Conservation (phyloP, 2,797 vertebrate genomes). For the Crenichthys baileyi region DNA sequence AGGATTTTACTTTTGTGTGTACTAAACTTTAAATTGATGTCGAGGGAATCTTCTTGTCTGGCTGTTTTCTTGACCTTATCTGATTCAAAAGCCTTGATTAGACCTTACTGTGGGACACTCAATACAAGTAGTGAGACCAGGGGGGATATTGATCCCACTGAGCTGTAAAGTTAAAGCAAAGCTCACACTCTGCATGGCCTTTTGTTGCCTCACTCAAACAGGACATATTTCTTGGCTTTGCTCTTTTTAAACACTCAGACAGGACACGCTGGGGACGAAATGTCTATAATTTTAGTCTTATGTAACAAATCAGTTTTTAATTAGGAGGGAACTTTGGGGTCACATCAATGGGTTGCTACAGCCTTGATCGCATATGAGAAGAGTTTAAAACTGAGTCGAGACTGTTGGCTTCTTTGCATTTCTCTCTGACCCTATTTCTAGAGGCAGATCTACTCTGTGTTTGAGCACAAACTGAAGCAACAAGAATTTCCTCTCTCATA, state of each 20-base stretch:
- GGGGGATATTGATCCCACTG: constrained; percentile 50
- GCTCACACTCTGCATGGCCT: constrained; percentile 31
- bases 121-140: constrained; percentile 17
- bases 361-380: constrained; percentile 36
- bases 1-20: constrained; percentile 48
- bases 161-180: constrained; percentile 46
- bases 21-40: constrained; percentile 45
- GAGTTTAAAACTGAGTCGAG: constrained; percentile 34
- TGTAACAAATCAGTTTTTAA: constrained; percentile 58
- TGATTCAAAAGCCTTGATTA: constrained; percentile 42
- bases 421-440: constrained; percentile 45
- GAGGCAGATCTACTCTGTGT: constrained; percentile 44
- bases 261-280: constrained; percentile 9
- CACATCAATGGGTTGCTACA: constrained; percentile 38
- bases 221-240: constrained; percentile 29
- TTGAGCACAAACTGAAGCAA: constrained; percentile 65
- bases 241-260: constrained; percentile 30
- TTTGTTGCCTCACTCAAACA: constrained; percentile 47
- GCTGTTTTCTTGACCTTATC: constrained; percentile 48
- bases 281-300: constrained; percentile 40
- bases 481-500: constrained; percentile 67
- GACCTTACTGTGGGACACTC: constrained; percentile 35
- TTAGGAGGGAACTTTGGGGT: constrained; percentile 33
- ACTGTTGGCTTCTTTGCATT: constrained; percentile 26
- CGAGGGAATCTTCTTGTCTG: constrained; percentile 30